Evolutionary conservation across 2,888 invertebrate genomes (phyloP).

Genomic region (Chymomyza caudatula): DNA sequence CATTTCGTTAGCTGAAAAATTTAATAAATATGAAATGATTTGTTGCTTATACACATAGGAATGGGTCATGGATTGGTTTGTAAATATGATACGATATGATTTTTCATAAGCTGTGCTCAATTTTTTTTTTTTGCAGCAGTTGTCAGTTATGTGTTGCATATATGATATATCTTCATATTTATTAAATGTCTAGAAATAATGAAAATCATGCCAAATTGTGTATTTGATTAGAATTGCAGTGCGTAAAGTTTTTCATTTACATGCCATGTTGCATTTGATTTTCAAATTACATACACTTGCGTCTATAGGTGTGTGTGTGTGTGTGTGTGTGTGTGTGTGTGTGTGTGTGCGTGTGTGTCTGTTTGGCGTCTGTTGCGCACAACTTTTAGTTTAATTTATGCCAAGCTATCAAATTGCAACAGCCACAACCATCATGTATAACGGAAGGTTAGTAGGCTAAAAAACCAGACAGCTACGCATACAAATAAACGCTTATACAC

Average conservation of each 20-base stretch:
- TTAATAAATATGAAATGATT: not conserved
- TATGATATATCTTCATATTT: not conserved
- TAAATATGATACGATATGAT: not conserved
- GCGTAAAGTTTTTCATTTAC: constrained; percentile 51
- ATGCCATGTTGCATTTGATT: constrained; percentile 43
- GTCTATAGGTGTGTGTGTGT: constrained; percentile 14
- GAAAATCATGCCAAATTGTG: not conserved
- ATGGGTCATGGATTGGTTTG: not conserved
- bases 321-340: constrained; percentile 11
- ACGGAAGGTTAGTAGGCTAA: not conserved
- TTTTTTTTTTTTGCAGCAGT: not conserved
- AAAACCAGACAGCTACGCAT: not conserved
- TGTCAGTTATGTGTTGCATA: not conserved
- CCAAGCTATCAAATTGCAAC: constrained; percentile 40
- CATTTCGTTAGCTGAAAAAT: not conserved
- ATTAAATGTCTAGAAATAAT: not conserved
- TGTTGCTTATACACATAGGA: not conserved
- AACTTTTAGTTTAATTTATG: constrained; percentile 65
- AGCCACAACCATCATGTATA: not conserved
- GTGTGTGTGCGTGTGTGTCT: constrained; percentile 10
- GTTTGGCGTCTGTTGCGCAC: constrained; percentile 24
- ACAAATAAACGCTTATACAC: not conserved
- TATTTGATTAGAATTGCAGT: constrained; percentile 48
- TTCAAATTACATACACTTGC: constrained; percentile 15
- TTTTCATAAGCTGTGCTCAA: not conserved